A percentile compares a stretch with the other conserved stretches of the same genome.
Conservation (phyloP, 2,113 vertebrate genomes). For the Notiomystis cincta region DNA sequence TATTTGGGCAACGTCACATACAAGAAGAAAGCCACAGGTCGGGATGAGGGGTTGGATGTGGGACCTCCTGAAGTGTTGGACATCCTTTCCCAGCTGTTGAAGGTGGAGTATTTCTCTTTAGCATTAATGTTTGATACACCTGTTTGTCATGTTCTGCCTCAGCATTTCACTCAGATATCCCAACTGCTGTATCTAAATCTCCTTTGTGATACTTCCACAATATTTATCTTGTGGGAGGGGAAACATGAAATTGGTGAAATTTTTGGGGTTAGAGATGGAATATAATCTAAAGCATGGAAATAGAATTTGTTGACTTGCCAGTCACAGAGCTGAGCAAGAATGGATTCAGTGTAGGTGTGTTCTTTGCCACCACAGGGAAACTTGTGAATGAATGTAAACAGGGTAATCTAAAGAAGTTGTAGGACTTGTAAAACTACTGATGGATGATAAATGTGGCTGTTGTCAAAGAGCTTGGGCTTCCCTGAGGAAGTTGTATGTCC, state of each 20-base stretch:
- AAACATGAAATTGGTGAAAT: not conserved
- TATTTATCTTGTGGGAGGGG: not conserved
- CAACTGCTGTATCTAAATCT: not conserved
- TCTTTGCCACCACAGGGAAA: not conserved
- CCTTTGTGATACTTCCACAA: not conserved
- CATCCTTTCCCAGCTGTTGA: conserved; percentile 90
- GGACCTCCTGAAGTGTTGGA: conserved; percentile 90
- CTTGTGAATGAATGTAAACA: not conserved
- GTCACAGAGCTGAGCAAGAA: not conserved
- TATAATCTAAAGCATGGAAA: not conserved
- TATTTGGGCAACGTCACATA: conserved; percentile 96
- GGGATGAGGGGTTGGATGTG: conserved; percentile 94
- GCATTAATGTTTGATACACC: not conserved
- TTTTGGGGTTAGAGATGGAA: not conserved
- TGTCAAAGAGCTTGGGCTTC: not conserved
- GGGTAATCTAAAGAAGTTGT: not conserved
- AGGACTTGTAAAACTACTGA: not conserved
- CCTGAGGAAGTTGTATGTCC: not conserved
- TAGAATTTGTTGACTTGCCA: not conserved
- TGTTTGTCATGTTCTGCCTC: not conserved
- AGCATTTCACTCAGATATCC: not conserved
- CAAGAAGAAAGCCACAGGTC: conserved; percentile 84
- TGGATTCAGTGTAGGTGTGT: not conserved
- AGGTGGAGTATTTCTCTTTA: conserved; percentile 69
- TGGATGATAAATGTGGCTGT: not conserved